These are phyloP conservation scores for Branchipolynoe longqiensis DNA, from an alignment of 2,888 invertebrate species.

Conservation along the genomic window DNA sequence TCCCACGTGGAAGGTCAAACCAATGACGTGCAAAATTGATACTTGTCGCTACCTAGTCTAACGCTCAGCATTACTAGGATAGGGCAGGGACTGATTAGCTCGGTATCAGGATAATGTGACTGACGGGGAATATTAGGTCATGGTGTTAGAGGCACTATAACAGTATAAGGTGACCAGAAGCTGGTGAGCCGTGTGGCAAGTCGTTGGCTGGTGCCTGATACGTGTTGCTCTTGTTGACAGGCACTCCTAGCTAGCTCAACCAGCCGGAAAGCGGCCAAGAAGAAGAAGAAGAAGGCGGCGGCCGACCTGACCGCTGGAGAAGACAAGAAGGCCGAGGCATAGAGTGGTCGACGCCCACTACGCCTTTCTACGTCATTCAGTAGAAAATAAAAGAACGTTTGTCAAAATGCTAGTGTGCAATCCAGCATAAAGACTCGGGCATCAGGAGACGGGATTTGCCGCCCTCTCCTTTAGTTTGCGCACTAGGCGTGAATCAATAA, in stretches of 20 bases:
- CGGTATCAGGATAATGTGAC: too few species aligned
- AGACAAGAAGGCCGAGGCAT: conserved; percentile 27
- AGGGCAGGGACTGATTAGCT: too few species aligned
- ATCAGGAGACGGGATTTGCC: background rate
- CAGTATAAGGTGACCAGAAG: too few species aligned
- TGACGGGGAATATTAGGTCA: too few species aligned
- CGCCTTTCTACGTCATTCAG: background rate
- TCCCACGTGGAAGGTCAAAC: too few species aligned
- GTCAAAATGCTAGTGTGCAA: background rate
- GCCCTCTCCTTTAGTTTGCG: background rate
- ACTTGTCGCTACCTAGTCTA: too few species aligned
- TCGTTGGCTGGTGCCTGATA: background rate
- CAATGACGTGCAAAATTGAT: too few species aligned
- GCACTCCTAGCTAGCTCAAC: conserved; percentile 88
- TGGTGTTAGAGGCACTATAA: background rate
- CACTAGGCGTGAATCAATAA: background rate
- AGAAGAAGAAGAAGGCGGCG: conserved; percentile 94
- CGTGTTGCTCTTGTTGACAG: conserved; percentile 81
- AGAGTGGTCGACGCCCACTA: background rate
- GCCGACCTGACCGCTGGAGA: conserved; percentile 61
- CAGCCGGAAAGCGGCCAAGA: conserved; percentile 91
- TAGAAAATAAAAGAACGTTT: background rate
- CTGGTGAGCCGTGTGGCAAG: too few species aligned
- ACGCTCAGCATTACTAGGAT: too few species aligned
- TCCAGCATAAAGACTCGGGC: background rate